These are phyloP conservation scores for Microplitis demolitor DNA, from an alignment of 1,140 invertebrate species.

Conservation along the genomic window DNA sequence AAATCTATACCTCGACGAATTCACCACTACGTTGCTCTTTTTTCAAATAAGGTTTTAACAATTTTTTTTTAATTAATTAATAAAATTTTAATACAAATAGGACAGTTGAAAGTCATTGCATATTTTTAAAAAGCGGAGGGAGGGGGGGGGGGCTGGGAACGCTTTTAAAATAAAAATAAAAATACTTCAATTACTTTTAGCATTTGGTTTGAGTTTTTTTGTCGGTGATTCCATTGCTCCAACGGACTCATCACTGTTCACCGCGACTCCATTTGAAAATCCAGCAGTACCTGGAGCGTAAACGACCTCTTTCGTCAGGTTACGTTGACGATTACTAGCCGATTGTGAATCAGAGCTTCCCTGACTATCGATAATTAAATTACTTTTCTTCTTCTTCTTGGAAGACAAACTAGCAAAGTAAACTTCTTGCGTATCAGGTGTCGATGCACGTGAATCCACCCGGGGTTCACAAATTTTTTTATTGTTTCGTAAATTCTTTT, in stretches of 20 bases:
- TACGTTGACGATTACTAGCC: background rate
- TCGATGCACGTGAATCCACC: background rate
- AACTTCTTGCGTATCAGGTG: constrained; percentile 27
- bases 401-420: constrained; percentile 31
- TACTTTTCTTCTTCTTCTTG: constrained; percentile 27
- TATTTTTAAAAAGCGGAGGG: no score
- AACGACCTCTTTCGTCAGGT: background rate
- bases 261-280: background rate
- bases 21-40: no score
- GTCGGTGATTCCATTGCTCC: background rate
- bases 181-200: no score
- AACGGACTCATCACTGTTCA: background rate
- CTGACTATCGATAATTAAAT: constrained; percentile 23
- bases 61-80: no score
- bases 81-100: no score
- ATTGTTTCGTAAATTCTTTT: background rate
- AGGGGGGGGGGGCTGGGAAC: no score
- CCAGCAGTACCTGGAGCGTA: background rate
- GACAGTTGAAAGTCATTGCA: no score
- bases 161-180: no score
- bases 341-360: background rate
- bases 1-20: no score
- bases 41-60: no score
- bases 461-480: background rate
- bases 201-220: background rate